Evolutionary conservation across 2,113 vertebrate species (phyloP).

Genomic region (Delphinus delphis): DNA sequence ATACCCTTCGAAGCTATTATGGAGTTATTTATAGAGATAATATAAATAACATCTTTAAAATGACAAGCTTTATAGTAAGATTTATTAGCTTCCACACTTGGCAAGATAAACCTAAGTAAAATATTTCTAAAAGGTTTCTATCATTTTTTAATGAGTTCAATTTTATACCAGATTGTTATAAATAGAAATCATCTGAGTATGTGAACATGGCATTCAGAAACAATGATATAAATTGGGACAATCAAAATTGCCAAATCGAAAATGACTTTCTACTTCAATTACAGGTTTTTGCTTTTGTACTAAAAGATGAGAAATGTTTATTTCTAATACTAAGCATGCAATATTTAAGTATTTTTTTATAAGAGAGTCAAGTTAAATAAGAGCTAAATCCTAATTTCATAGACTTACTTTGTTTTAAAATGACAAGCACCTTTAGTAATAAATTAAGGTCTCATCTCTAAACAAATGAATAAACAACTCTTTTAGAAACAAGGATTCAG

Average conservation of each 20-base stretch:
- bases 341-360: neutral
- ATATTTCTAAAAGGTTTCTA: slow-evolving; percentile 54
- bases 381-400: neutral
- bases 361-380: neutral
- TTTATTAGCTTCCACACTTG: neutral
- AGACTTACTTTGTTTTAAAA: neutral
- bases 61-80: slow-evolving; percentile 34
- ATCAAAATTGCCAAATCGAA: neutral
- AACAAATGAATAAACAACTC: slow-evolving; percentile 33
- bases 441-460: neutral
- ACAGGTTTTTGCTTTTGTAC: slow-evolving; percentile 18
- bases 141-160: neutral
- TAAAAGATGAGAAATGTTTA: slow-evolving; percentile 12
- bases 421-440: neutral
- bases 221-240: neutral
- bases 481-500: slow-evolving; percentile 37
- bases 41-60: slow-evolving; percentile 45
- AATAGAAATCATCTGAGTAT: slow-evolving; percentile 51
- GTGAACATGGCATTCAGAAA: slow-evolving; percentile 22
- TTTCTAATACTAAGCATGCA: neutral
- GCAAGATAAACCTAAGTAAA: slow-evolving; percentile 49
- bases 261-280: neutral
- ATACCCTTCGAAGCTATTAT: slow-evolving; percentile 41
- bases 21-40: slow-evolving; percentile 37
- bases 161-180: slow-evolving; percentile 46